Evolutionary conservation across 2,797 vertebrate species (phyloP).

Genomic region (Spheniscus humboldti): DNA sequence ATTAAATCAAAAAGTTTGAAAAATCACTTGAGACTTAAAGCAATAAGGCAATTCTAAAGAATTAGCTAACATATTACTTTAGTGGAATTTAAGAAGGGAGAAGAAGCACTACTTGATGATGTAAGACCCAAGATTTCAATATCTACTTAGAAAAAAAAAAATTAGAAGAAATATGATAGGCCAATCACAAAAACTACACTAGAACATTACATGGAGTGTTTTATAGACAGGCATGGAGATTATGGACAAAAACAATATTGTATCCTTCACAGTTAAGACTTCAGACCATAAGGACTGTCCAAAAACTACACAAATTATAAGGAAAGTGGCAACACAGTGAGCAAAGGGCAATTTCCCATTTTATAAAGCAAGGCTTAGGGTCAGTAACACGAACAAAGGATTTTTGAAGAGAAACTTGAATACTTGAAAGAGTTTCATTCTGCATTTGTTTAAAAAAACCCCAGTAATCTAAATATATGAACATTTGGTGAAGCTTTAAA

Average conservation of each 20-base stretch:
- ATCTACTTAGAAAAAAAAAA: neutral
- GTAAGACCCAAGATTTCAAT: neutral
- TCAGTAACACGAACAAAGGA: neutral
- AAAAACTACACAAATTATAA: neutral
- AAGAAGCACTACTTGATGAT: neutral
- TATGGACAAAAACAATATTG: neutral
- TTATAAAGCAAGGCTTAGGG: neutral
- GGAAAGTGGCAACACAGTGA: neutral
- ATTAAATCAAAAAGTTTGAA: neutral
- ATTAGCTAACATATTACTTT: neutral
- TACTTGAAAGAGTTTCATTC: neutral
- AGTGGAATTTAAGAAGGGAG: neutral
- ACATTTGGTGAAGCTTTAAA: neutral
- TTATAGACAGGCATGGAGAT: neutral
- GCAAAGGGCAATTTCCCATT: neutral
- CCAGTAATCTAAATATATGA: neutral
- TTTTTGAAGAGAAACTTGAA: neutral
- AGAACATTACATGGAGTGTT: neutral
- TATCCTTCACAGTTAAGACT: neutral
- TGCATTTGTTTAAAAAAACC: neutral
- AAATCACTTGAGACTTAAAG: neutral
- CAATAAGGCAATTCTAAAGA: neutral
- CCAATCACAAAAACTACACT: neutral
- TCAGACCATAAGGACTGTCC: neutral
- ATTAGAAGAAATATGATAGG: neutral